Evolutionary conservation across 2,797 vertebrate genomes (phyloP).

Genomic region (Labroides dimidiatus): DNA sequence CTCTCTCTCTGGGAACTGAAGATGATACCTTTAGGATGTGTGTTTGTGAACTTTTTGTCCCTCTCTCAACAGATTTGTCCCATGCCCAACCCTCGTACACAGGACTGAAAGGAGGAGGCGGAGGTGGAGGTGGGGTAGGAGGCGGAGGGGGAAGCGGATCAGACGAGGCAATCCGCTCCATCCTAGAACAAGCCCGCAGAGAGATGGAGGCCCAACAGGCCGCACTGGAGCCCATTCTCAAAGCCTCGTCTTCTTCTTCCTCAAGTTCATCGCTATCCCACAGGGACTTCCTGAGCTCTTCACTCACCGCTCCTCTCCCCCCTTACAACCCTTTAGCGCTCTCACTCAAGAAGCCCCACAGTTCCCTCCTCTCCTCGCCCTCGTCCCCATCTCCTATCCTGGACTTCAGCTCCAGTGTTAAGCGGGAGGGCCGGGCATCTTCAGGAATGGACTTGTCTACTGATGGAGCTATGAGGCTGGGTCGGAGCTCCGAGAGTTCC

Average conservation of each 20-base stretch:
- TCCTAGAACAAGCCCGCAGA: slow-evolving; percentile 94
- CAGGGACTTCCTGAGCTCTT: slow-evolving; percentile 80
- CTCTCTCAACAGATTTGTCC: slow-evolving; percentile 87
- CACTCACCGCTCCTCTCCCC: slow-evolving; percentile 83
- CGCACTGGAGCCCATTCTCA: slow-evolving; percentile 92
- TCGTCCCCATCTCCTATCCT: slow-evolving; percentile 84
- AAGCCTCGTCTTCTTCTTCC: slow-evolving; percentile 88
- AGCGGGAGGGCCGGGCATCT: slow-evolving; percentile 87
- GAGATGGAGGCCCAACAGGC: slow-evolving; percentile 98
- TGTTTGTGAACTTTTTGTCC: slow-evolving; percentile 30
- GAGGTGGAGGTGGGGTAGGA: slow-evolving; percentile 62
- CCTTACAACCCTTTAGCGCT: slow-evolving; percentile 91
- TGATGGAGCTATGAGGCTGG: slow-evolving; percentile 86
- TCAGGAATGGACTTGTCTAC: slow-evolving; percentile 83
- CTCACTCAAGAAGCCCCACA: slow-evolving; percentile 91
- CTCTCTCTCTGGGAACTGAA: slow-evolving; percentile 30
- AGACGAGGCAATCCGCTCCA: slow-evolving; percentile 95
- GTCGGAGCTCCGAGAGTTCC: slow-evolving; percentile 69
- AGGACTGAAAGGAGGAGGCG: slow-evolving; percentile 85
- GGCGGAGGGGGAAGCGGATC: slow-evolving; percentile 84
- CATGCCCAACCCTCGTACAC: slow-evolving; percentile 86
- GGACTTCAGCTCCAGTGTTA: slow-evolving; percentile 88
- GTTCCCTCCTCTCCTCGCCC: slow-evolving; percentile 81
- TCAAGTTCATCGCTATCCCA: slow-evolving; percentile 83
- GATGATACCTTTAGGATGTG: slow-evolving; percentile 24